These are phyloP conservation scores for Molanna angustata DNA, from an alignment of 2,888 invertebrate genomes.

Conservation along the genomic window DNA sequence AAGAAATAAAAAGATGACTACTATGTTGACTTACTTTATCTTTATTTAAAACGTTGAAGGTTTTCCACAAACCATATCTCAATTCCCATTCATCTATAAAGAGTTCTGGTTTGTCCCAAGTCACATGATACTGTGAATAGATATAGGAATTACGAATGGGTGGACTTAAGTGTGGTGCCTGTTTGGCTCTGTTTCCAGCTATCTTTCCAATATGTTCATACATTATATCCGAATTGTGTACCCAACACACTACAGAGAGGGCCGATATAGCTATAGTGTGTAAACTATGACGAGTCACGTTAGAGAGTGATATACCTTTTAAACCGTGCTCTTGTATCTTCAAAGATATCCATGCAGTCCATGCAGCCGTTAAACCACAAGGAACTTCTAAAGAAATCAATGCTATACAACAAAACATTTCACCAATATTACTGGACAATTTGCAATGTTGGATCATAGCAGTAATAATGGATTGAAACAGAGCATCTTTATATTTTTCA, in stretches of 20 bases:
- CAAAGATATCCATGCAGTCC: conserved; percentile 58
- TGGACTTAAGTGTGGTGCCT: conserved; percentile 64
- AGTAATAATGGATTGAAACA: conserved; percentile 48
- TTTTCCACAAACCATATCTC: conserved; percentile 63
- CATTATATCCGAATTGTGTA: conserved; percentile 54
- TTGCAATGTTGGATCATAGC: conserved; percentile 49
- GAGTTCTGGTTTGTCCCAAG: conserved; percentile 60
- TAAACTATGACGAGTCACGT: conserved; percentile 50
- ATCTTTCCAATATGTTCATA: conserved; percentile 58
- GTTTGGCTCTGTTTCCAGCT: conserved; percentile 55
- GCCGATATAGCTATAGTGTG: conserved; percentile 59
- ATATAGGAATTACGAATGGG: conserved; percentile 55
- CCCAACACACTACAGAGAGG: conserved; percentile 62
- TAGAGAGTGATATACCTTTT: conserved; percentile 40
- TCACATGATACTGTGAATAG: conserved; percentile 54
- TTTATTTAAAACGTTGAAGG: conserved; percentile 42
- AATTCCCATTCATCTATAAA: conserved; percentile 66
- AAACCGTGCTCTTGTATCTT: conserved; percentile 58
- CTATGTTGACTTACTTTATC: no score
- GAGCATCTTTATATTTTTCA: conserved; percentile 46
- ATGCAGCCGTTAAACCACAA: conserved; percentile 59
- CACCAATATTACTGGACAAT: conserved; percentile 52
- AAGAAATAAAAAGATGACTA: no score
- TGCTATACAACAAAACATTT: conserved; percentile 54
- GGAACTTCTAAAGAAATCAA: conserved; percentile 58